Evolutionary conservation across 2,888 invertebrate species (phyloP).

Genomic region (Micoletzkya japonica): DNA sequence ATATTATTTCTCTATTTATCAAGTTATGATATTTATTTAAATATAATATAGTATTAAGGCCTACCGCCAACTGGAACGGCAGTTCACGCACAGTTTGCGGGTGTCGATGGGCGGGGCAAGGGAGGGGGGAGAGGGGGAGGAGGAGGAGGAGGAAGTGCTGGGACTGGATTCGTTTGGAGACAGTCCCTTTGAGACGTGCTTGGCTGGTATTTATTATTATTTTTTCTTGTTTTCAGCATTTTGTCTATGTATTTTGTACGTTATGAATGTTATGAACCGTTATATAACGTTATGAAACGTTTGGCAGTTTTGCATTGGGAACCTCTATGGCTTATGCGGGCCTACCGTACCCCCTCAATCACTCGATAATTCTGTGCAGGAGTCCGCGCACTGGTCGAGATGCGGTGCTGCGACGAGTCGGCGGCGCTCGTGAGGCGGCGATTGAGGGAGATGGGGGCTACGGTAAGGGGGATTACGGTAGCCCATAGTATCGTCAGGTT

Average conservation of each 20-base stretch:
- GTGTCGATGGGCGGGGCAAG: neutral
- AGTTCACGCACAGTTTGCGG: neutral
- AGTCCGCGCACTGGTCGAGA: constrained; percentile 23
- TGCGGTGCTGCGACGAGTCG: constrained; percentile 30
- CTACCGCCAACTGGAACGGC: constrained; percentile 14
- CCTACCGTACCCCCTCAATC: neutral
- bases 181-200: neutral
- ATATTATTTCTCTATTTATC: neutral
- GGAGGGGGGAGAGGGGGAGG: too few relatives aligned
- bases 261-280: neutral
- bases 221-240: neutral
- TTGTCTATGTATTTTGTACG: neutral
- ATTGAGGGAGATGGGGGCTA: constrained; percentile 34
- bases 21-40: neutral
- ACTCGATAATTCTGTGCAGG: neutral
- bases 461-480: constrained; percentile 18
- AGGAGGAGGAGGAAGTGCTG: too few relatives aligned
- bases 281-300: neutral
- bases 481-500: neutral
- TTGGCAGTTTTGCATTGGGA: neutral
- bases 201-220: constrained; percentile 5
- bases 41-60: neutral
- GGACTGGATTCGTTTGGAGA: neutral
- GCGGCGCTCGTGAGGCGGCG: constrained; percentile 25
- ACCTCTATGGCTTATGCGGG: neutral